Base-by-base conservation (phyloP, 2,888 invertebrate species). In the Falcaria lacertinaria region DNA sequence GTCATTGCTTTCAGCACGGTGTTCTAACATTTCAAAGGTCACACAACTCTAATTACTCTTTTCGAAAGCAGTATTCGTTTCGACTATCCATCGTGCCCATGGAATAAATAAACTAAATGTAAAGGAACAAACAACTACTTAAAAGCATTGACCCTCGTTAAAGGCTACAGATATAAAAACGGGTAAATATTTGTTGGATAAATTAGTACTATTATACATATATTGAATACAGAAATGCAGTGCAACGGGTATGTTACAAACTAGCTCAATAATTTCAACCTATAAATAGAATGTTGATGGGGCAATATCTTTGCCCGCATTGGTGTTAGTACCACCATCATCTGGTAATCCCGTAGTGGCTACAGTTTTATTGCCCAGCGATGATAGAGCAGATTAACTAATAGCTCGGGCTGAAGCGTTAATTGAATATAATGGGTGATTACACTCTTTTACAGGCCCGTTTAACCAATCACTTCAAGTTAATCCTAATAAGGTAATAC, bases 341-440 rank as follows among this genome's bases (percentile, higher is more conserved):
- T 56, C 54, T 54, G 53, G 54, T 69, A 65, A 74, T 71, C 64
- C 64, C 51, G 53, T 57, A 62, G 68, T 68, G 69, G 57, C 64
- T 67, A 62, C 59, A 57, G 51, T 74, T 80, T 81, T 79, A 81
- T 74, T 66, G 67, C 63, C 45, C 47, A 44, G 46, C 57, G 64
- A 74, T 75, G 73, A 77, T 77, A 56, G 61, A 69, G 59, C 57
- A 67, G 64, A 80, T 79, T 74, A 77, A 69, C 66, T 73, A 75
- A 80, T 71, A 61, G 69, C 50, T 51, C 50, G 57, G 58, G 64
- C 57, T 55, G 62, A 44, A 58, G 57, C 59, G 65, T 71, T 79
- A 77, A 80, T 77, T 74, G 69, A 64, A 73, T 71, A 72, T 64
- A 66, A 70, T 65, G 59, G 45, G 55, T 52, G 54, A 60, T 55